Percentiles rank a stretch among this genome's conserved stretches.
These are phyloP conservation scores for Tor tambroides DNA, from an alignment of 2,113 vertebrate species.

Conservation along the genomic window DNA sequence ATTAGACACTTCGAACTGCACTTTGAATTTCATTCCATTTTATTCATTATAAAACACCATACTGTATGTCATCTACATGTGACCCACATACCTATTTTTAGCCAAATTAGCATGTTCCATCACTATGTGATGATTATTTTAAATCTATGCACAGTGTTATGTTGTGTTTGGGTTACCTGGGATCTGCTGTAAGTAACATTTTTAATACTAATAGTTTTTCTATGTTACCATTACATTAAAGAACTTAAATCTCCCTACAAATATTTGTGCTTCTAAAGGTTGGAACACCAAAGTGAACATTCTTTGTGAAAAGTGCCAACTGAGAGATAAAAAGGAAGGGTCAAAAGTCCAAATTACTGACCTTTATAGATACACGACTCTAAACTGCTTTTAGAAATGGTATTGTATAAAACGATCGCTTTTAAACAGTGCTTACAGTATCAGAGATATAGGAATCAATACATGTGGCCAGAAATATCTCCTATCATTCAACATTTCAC, in stretches of 20 bases:
- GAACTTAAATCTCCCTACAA: background rate
- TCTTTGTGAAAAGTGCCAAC: background rate
- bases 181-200: too few relatives aligned
- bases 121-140: too few relatives aligned
- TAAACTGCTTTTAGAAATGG: background rate
- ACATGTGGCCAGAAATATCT: constrained; percentile 10
- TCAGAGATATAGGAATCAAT: background rate
- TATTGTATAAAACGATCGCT: background rate
- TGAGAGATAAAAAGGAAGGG: background rate
- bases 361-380: background rate
- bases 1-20: background rate
- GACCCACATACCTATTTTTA: too few relatives aligned
- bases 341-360: constrained; percentile 24
- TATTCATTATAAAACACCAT: background rate
- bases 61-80: too few relatives aligned
- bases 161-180: too few relatives aligned
- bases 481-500: background rate
- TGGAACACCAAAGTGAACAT: background rate
- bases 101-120: too few relatives aligned
- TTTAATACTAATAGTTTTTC: too few relatives aligned
- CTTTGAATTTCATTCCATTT: background rate
- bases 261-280: background rate
- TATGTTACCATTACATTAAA: too few relatives aligned
- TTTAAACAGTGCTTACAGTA: background rate
- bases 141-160: too few relatives aligned